These are phyloP conservation scores for Adineta ricciae DNA, from an alignment of 2,888 invertebrate genomes.

Conservation along the genomic window DNA sequence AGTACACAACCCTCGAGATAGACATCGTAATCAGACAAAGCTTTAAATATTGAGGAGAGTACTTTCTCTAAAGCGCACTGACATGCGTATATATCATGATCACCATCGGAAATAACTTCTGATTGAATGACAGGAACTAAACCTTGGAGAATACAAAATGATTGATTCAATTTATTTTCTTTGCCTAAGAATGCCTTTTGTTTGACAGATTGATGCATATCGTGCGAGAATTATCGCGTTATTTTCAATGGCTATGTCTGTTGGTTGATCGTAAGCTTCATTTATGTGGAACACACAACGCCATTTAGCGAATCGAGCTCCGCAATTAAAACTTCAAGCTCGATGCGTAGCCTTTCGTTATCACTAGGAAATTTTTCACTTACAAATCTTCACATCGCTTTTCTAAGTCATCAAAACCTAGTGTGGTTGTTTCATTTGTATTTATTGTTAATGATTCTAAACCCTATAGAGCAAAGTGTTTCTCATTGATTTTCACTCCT, in stretches of 20 bases:
- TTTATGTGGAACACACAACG: slow-evolving; percentile 51
- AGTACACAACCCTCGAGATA: slow-evolving; percentile 91
- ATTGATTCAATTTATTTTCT: too few species aligned
- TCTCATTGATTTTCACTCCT: too few species aligned
- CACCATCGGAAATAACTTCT: slow-evolving; percentile 58
- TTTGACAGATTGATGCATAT: slow-evolving; percentile 79
- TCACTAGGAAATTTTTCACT: slow-evolving; percentile 52
- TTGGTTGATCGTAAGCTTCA: slow-evolving; percentile 55
- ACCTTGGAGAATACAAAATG: too few species aligned
- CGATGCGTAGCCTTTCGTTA: background rate
- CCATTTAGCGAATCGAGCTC: slow-evolving; percentile 97
- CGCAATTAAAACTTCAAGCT: slow-evolving; percentile 54
- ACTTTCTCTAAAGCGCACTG: slow-evolving; percentile 52
- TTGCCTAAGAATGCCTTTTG: slow-evolving; percentile 37
- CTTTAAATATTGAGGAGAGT: slow-evolving; percentile 86
- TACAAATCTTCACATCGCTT: slow-evolving; percentile 91
- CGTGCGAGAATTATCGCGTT: slow-evolving; percentile 92
- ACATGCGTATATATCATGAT: slow-evolving; percentile 29
- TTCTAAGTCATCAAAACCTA: slow-evolving; percentile 84
- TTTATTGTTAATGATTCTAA: slow-evolving; percentile 60
- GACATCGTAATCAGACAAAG: slow-evolving; percentile 88
- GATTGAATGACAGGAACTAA: slow-evolving; percentile 98
- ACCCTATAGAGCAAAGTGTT: background rate
- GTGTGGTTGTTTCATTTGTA: slow-evolving; percentile 88
- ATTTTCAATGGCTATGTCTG: slow-evolving; percentile 77